phyloP scores from a whole-genome alignment of 1,140 invertebrate species.

The Drosophila sproati region DNA sequence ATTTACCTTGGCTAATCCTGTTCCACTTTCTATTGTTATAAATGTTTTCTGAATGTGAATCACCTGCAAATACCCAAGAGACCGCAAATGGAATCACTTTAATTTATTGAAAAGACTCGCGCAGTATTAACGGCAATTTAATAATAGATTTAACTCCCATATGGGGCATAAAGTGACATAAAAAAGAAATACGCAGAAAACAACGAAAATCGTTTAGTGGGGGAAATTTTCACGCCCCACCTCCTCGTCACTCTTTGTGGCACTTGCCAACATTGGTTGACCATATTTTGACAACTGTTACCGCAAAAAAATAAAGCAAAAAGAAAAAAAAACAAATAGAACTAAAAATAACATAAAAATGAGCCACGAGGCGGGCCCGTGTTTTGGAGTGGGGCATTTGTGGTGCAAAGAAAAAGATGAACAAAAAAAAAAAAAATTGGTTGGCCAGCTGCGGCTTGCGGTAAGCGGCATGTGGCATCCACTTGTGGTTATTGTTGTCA shows the following conservation, averaged over 20 bases:
- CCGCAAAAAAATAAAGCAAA: constrained; percentile 52
- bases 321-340: constrained; percentile 41
- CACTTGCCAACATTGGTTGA: constrained; percentile 44
- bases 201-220: not conserved
- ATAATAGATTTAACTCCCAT: no score
- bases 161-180: not conserved
- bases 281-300: constrained; percentile 82
- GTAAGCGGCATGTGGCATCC: constrained; percentile 60
- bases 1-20: no score
- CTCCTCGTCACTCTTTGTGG: not conserved
- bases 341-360: constrained; percentile 56
- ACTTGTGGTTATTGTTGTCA: constrained; percentile 80
- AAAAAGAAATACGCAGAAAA: not conserved
- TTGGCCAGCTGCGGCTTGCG: constrained; percentile 56
- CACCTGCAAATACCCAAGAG: no score
- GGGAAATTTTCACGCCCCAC: not conserved
- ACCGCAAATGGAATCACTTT: no score
- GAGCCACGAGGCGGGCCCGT: not conserved
- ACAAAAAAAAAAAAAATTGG: constrained; percentile 34
- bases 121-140: no score
- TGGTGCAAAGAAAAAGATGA: constrained; percentile 17
- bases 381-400: not conserved
- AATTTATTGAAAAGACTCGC: no score
- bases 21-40: no score
- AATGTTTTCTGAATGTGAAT: not conserved